Evolutionary conservation across 1,140 invertebrate species (phyloP).

Genomic region (Stegodyphus mimosarum): DNA sequence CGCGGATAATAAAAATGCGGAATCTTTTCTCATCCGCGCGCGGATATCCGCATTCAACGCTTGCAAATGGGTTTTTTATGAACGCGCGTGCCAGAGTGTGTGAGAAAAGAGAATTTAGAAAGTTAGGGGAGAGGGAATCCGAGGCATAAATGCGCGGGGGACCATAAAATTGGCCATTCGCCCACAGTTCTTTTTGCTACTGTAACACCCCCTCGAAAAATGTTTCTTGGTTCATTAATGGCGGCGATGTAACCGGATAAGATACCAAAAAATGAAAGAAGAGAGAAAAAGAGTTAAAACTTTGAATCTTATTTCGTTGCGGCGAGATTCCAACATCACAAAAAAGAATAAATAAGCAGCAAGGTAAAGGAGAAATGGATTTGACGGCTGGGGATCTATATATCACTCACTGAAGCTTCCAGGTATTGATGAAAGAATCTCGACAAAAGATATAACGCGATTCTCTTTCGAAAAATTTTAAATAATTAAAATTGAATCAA

Average conservation of each 20-base stretch:
- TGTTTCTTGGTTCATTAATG: neutral
- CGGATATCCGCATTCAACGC: slow-evolving; percentile 4
- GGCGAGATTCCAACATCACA: neutral
- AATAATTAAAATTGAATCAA: too few species aligned
- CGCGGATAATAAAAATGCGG: slow-evolving; percentile 35
- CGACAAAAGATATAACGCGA: too few species aligned
- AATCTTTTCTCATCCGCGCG: slow-evolving; percentile 5
- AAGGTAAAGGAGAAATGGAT: too few species aligned
- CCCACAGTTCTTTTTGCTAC: too few species aligned
- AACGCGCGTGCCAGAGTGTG: neutral
- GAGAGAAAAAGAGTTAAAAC: neutral
- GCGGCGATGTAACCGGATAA: neutral
- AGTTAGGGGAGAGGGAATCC: neutral
- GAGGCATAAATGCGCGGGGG: neutral
- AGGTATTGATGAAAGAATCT: too few species aligned
- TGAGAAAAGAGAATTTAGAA: slow-evolving; percentile 9
- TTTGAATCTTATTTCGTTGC: neutral
- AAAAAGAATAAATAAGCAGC: too few species aligned
- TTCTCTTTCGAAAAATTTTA: too few species aligned
- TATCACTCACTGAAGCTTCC: too few species aligned
- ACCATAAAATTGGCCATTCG: neutral
- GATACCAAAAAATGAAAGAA: neutral
- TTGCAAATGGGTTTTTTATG: slow-evolving; percentile 50
- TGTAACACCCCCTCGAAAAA: too few species aligned
- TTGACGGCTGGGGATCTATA: too few species aligned